Evolutionary conservation across 2,113 vertebrate genomes (phyloP).

Genomic region (Phalacrocorax carbo): DNA sequence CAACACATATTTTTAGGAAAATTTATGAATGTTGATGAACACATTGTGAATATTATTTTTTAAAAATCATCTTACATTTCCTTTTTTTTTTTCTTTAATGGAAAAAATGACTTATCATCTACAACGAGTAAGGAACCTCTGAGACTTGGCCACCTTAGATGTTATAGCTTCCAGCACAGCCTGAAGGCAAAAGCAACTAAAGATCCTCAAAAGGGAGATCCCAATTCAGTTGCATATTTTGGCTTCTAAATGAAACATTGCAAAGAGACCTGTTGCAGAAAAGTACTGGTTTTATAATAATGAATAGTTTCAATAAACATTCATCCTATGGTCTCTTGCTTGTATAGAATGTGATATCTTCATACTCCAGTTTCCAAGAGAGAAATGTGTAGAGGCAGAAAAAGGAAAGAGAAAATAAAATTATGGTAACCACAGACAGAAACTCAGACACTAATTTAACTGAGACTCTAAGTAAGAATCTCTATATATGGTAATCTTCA

Average conservation of each 20-base stretch:
- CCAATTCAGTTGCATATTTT: neutral
- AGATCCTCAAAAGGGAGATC: neutral
- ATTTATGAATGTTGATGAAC: neutral
- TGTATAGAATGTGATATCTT: neutral
- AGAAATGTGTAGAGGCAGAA: neutral
- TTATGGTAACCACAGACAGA: neutral
- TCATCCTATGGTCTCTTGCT: neutral
- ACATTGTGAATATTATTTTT: neutral
- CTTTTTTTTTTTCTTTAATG: neutral
- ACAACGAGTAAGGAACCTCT: neutral
- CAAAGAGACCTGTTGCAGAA: neutral
- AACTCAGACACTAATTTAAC: neutral
- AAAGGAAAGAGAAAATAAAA: neutral
- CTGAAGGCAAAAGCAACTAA: neutral
- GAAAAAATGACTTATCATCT: neutral
- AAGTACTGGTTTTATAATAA: neutral
- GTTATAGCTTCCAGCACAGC: neutral
- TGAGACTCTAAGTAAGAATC: neutral
- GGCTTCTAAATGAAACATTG: neutral
- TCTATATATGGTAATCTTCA: neutral
- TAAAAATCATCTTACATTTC: neutral
- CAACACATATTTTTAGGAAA: neutral
- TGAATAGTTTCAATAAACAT: neutral
- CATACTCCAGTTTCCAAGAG: neutral
- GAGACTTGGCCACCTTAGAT: neutral